Evolutionary conservation across 2,113 vertebrate genomes (phyloP), one percentile per base, ranked within the genome.

Genomic region (Turdus rufiventris): DNA sequence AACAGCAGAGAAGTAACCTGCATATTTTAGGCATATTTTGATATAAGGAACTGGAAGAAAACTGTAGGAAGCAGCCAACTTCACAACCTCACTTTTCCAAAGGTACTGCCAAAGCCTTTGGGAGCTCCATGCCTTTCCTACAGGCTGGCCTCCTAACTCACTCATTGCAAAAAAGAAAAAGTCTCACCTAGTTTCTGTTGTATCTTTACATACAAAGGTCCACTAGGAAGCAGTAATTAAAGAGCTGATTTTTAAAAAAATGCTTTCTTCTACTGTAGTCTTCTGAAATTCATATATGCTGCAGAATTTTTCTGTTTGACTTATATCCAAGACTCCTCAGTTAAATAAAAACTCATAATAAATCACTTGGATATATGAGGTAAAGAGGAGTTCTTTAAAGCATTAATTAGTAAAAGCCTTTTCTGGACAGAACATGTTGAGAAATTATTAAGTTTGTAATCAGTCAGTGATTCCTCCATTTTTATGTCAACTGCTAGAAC

Each of bases 121-220:
- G 23, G 38, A 57, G 12, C 0, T 18, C 26, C 5, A 0, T 23
- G n/a, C 25, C 42, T 68, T 50, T 82, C 38, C 33, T 63, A 45
- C 4, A 45, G 9, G 8, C 9, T 89, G 62, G 14, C 6, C 11
- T 58, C 45, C 31, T 36, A 40, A 57, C 14, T 11, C 1, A 3
- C 5, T 26, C 19, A 7, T 63, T 61, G 12, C 5, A 0, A 6
- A 3, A 10, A 9, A 31, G 12, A 5, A 48, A 43, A 38, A 70
- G 33, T 15, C 14, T 34, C 4, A 2, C 19, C 8, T n/a, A 56
- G 9, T 72, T 67, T 65, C 45, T 79, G 15, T 33, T 66, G 3
- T 56, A 23, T 77, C 14, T 74, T 66, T 40, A 23, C 24, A 18
- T 42, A 9, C 20, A 80, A 40, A 84, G 4, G 10, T 56, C 9